These are phyloP conservation scores for Aphelocoma coerulescens DNA, from an alignment of 2,113 vertebrate species.

Conservation along the genomic window DNA sequence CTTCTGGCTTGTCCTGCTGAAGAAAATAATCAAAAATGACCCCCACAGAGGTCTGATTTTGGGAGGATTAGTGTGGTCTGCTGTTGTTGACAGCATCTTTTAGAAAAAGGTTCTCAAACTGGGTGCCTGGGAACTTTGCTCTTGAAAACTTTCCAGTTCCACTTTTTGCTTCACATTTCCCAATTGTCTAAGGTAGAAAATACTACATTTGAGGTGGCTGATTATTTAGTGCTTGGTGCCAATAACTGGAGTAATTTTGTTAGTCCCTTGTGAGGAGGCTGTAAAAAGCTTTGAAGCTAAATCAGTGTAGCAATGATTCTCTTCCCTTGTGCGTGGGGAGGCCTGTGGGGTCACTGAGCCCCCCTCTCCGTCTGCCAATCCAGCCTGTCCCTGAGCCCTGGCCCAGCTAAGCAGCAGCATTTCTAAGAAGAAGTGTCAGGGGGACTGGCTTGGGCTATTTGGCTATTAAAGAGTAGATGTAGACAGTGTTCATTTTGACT, in stretches of 20 bases:
- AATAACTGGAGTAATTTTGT: not conserved
- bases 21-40: not conserved
- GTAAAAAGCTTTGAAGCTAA: not conserved
- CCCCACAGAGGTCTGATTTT: rapidly evolving
- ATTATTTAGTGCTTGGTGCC: not conserved
- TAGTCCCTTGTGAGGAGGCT: not conserved
- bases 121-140: not conserved
- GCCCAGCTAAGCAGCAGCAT: not conserved
- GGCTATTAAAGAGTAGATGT: not conserved
- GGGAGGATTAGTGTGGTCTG: not conserved
- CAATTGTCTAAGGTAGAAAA: not conserved
- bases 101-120: not conserved
- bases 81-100: not conserved
- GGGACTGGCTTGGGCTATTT: not conserved
- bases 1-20: not conserved
- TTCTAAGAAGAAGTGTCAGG: not conserved
- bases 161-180: not conserved
- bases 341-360: not conserved
- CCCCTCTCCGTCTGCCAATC: not conserved
- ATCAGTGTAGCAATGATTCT: not conserved
- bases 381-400: not conserved
- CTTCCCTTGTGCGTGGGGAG: not conserved
- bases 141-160: not conserved
- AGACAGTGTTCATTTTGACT: not conserved
- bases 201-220: not conserved